Conservation (phyloP, 2,888 invertebrate genomes). For the Caenorhabditis sp. region DNA sequence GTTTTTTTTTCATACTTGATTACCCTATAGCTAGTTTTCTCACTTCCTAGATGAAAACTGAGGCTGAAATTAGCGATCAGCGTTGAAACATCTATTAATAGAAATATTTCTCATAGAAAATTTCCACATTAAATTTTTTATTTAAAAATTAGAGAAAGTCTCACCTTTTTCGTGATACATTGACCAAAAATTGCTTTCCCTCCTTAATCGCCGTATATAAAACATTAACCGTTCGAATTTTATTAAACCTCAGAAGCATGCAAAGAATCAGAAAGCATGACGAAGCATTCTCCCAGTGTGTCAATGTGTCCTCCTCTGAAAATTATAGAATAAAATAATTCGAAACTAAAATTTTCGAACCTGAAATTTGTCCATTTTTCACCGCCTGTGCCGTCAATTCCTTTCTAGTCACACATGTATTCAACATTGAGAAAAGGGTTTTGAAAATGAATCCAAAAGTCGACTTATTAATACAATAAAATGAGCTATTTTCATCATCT, state of each 20-base stretch:
- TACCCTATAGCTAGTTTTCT: too few relatives aligned
- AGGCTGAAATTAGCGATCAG: too few relatives aligned
- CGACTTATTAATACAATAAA: slow-evolving; percentile 29
- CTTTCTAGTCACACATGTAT: slow-evolving; percentile 10
- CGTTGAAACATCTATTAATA: too few relatives aligned
- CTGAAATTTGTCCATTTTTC: slow-evolving; percentile 5
- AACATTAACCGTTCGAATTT: slow-evolving; percentile 36
- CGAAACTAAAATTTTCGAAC: too few relatives aligned
- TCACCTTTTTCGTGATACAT: slow-evolving; percentile 44
- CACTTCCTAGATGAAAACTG: too few relatives aligned
- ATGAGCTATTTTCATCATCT: slow-evolving; percentile 20
- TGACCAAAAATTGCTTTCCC: slow-evolving; percentile 44
- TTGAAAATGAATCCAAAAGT: slow-evolving; percentile 44
- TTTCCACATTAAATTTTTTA: too few relatives aligned
- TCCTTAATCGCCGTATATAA: slow-evolving; percentile 45
- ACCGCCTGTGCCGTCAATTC: slow-evolving; percentile 16
- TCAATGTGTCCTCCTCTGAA: slow-evolving; percentile 22
- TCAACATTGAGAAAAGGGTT: slow-evolving; percentile 41
- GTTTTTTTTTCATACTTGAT: too few relatives aligned
- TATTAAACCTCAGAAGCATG: slow-evolving; percentile 40
- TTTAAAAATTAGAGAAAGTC: too few relatives aligned
- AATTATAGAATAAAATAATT: too few relatives aligned
- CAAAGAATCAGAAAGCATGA: slow-evolving; percentile 44
- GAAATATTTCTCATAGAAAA: too few relatives aligned
- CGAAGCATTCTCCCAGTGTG: slow-evolving; percentile 38